Base-by-base conservation (phyloP, 2,113 vertebrate genomes). In the Oostethus manadensis region DNA sequence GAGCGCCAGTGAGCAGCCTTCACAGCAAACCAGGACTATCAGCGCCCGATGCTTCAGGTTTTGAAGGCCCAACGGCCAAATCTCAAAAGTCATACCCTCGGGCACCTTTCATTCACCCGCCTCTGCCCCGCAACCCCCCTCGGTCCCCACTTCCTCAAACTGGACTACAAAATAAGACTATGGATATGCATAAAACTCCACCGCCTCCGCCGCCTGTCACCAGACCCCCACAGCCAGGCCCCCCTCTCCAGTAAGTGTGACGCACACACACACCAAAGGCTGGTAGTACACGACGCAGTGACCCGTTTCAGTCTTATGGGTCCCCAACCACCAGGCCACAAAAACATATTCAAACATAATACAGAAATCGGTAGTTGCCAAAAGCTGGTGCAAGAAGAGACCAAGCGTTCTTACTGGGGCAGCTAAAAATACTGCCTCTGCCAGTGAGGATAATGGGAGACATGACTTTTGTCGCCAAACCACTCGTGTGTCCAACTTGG, bases 181-280 rank as follows among this genome's bases (percentile, higher is more conserved):
- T 77, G 0, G 62, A 58, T 21, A 55, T 79, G 2, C 82, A 85
- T 10, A 92, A 91, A 73, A 84, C 88, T 14, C 44, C 29, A 0
- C 70, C 71, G 61, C 83, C 89, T 4, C 63, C 66, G 0, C 10
- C 55, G 9, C 71, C 69, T 38, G 0, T 59, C 9, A 3, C 26
- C 33, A 92, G 87, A 61, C 56, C 88, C 35, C 90, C 79, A 55
- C 45, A 42, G 0, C 80, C 78, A 22, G 88, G 76, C 46, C 16
- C 45, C 2, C 56, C 63, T 0, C 9, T 89, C 21, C 87, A 86
- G 85, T 87, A 83, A 84, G 85, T 66, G 6, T 2, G 1, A 70
- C 8, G 59, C 20, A 26, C 10, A 51, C 17, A 21, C 22, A 35
- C 2, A 53, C 26, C 45, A 49, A 33, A 26, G 3, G 47, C 46